Evolutionary conservation across 2,888 invertebrate species (phyloP).

Genomic region (Emmelina monodactyla): DNA sequence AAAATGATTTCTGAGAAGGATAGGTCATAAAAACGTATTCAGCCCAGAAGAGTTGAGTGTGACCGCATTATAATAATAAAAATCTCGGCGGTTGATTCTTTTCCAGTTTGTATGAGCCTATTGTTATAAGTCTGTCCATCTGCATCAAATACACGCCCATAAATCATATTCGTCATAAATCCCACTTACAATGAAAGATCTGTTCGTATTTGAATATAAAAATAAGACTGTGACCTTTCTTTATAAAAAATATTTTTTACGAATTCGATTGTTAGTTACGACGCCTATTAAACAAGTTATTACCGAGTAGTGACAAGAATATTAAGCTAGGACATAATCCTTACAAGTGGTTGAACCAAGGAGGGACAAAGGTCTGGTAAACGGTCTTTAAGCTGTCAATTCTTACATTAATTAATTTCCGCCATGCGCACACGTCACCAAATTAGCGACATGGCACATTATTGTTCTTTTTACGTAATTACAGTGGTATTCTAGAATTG

Average conservation of each 20-base stretch:
- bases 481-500: slow-evolving; percentile 43
- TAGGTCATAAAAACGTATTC: slow-evolving; percentile 41
- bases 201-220: slow-evolving; percentile 52
- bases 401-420: too few relatives aligned
- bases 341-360: too few relatives aligned
- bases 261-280: too few relatives aligned
- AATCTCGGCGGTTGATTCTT: slow-evolving; percentile 36
- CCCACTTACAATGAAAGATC: slow-evolving; percentile 57
- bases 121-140: slow-evolving; percentile 55
- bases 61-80: slow-evolving; percentile 59
- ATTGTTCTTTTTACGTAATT: slow-evolving; percentile 26
- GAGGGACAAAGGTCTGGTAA: too few relatives aligned
- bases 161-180: slow-evolving; percentile 64
- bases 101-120: slow-evolving; percentile 42
- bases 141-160: slow-evolving; percentile 56
- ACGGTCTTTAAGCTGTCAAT: too few relatives aligned
- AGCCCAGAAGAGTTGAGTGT: slow-evolving; percentile 29
- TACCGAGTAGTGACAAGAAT: too few relatives aligned
- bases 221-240: slow-evolving; percentile 8
- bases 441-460: slow-evolving; percentile 24
- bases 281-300: too few relatives aligned
- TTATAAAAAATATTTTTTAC: too few relatives aligned
- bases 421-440: slow-evolving; percentile 15
- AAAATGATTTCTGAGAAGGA: slow-evolving; percentile 32
- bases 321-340: too few relatives aligned